Conservation (phyloP, 2,888 invertebrate species). For the Diaphora mendica region DNA sequence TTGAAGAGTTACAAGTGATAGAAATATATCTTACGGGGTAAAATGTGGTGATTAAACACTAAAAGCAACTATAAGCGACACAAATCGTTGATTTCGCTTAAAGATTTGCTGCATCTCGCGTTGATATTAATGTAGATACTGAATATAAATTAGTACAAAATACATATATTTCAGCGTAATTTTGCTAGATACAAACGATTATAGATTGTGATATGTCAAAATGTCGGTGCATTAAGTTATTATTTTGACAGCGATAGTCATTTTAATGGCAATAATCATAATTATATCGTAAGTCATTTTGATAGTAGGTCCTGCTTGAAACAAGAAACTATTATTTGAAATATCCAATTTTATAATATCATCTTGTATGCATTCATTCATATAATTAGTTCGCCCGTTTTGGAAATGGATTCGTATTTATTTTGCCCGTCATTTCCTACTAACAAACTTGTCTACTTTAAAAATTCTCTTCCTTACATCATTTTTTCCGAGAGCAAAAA, state of each 20-base stretch:
- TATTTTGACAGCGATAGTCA: neutral
- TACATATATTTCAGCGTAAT: conserved; percentile 50
- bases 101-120: conserved; percentile 15
- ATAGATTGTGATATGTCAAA: conserved; percentile 21
- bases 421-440: too few species aligned
- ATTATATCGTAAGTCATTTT: too few species aligned
- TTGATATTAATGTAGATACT: conserved; percentile 33
- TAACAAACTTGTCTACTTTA: too few species aligned
- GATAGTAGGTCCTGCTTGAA: neutral
- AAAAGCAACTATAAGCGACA: conserved; percentile 29
- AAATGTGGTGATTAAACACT: conserved; percentile 23
- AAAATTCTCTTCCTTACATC: too few species aligned
- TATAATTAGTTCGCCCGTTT: too few species aligned
- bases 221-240: neutral
- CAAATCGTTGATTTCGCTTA: conserved; percentile 28
- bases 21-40: conserved; percentile 13
- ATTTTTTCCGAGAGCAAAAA: too few species aligned
- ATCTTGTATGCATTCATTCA: too few species aligned
- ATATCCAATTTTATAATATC: too few species aligned
- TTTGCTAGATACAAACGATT: conserved; percentile 39
- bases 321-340: neutral
- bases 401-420: too few species aligned
- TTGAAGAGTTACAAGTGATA: conserved; percentile 21
- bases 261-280: too few species aligned
- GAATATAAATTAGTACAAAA: conserved; percentile 46